A percentile compares a stretch with the other conserved stretches of the same genome.
These are phyloP conservation scores for Ageneiosus marmoratus DNA, from an alignment of 2,113 vertebrate species.

Conservation along the genomic window DNA sequence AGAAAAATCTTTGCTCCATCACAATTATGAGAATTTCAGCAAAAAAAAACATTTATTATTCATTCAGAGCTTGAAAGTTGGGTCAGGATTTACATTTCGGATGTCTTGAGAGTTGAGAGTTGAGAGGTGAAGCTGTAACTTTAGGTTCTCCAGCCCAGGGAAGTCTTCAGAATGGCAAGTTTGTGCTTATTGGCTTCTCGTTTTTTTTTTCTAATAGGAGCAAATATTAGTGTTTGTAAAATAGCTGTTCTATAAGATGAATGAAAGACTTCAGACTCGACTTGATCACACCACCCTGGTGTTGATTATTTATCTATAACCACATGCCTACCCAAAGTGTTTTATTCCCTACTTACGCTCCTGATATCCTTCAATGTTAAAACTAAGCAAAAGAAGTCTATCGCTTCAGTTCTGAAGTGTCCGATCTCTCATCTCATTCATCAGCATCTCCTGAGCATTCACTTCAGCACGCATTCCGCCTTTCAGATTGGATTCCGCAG, in stretches of 20 bases:
- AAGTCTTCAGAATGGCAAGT: background rate
- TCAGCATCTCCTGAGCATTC: constrained; percentile 10
- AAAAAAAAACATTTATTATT: too few relatives aligned
- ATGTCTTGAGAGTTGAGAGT: background rate
- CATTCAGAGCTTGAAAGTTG: background rate
- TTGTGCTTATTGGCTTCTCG: background rate
- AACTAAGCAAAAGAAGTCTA: background rate
- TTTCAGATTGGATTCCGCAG: constrained; percentile 5
- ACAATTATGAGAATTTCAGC: background rate
- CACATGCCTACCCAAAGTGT: background rate
- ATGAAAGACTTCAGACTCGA: background rate
- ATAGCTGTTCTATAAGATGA: background rate
- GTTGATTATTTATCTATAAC: too few relatives aligned
- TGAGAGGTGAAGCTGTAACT: background rate
- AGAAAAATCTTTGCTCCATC: background rate
- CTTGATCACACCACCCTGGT: background rate
- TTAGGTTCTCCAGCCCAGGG: background rate
- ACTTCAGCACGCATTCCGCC: background rate
- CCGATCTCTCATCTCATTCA: constrained; percentile 20
- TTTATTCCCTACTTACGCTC: background rate
- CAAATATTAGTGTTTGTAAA: background rate
- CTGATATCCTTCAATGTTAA: background rate
- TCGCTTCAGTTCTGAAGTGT: background rate
- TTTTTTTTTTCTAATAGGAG: too few relatives aligned
- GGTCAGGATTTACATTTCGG: background rate